Evolutionary conservation across 2,888 invertebrate genomes (phyloP), one percentile per base, ranked within the genome.

Genomic region (Eilema griseolum): DNA sequence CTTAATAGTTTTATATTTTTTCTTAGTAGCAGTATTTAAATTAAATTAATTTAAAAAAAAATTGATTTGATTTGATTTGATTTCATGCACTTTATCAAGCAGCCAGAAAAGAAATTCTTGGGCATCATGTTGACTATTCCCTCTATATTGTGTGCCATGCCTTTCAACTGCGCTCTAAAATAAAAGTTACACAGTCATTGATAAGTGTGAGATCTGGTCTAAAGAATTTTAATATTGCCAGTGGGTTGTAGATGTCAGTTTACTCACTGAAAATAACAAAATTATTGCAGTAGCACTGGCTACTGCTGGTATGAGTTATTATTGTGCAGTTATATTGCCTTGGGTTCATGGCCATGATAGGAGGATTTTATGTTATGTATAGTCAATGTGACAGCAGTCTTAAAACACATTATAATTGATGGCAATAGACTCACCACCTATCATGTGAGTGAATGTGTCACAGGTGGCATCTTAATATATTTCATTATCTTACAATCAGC

Each of bases 81-180:
- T n/a, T 94, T 99, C 99, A 93, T 99, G 99, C 60, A 99, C 98
- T 95, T 99, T 98, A 94, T 99, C 99, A 79, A 99, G 94, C 69
- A 99, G 95, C 99, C 99, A 99, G 86, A 99, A 97, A 61, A 99
- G 95, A 92, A 99, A 99, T 92, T 99, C 99, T 92, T 99, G 98
- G 64, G 99, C 99, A 95, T 99, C 99, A 93, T 99, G 99, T 87
- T 99, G 99, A 81, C 98, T 97, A 86, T 97, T 98, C 20, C 99
- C 99, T 85, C 98, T 96, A 89, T 99, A 99, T 90, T 99, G 99
- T 72, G 97, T 96, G 31, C 98, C 99, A 91, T 98, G 98, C 83
- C 99, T 97, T 92, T 99, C 99, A 65, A 99, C 98, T 81, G 98
- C 97, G 84, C 97, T 96, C 95, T 97, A 95, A 31, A 26, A 66